A percentile compares a stretch with the other conserved stretches of the same genome.
Evolutionary conservation across 37 sponge, comb jelly and placozoan species (phyloP).

Genomic region (Spongilla lacustris): DNA sequence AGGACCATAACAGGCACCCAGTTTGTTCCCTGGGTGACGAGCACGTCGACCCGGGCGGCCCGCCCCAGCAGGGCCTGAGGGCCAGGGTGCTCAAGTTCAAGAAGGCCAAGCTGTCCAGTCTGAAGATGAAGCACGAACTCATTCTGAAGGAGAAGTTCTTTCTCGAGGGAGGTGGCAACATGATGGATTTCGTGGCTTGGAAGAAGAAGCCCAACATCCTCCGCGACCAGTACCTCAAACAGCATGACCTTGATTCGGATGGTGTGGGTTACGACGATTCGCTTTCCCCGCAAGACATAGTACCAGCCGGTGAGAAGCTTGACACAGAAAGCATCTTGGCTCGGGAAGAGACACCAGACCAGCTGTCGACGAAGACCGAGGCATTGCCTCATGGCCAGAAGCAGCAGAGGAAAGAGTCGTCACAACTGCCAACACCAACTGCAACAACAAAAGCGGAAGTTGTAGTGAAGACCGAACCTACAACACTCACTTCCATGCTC

Average conservation of each 20-base stretch:
- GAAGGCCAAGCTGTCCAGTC: background rate
- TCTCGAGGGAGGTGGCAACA: slow-evolving; percentile 78
- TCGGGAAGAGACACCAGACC: background rate
- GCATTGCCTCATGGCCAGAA: background rate
- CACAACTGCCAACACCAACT: background rate
- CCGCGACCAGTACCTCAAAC: slow-evolving; percentile 76
- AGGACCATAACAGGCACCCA: background rate
- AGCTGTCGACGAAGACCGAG: background rate
- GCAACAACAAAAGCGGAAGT: background rate
- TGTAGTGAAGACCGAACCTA: too few relatives aligned
- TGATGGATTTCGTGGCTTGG: slow-evolving; percentile 89
- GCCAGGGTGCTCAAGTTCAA: slow-evolving; percentile 31
- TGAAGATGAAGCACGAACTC: slow-evolving; percentile 49
- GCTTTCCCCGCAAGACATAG: slow-evolving; percentile 26
- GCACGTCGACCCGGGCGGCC: background rate
- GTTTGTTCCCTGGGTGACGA: slow-evolving; percentile 1
- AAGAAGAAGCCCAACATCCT: slow-evolving; percentile 77
- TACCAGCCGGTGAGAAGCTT: background rate
- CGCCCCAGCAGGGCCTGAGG: background rate
- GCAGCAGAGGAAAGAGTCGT: background rate
- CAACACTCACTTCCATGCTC: too few relatives aligned
- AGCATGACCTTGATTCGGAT: slow-evolving; percentile 52
- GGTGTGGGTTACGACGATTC: background rate
- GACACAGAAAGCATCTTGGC: background rate
- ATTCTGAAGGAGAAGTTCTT: slow-evolving; percentile 89